phyloP scores from a whole-genome alignment of 2,888 invertebrate species.

The Lapara coniferarum region DNA sequence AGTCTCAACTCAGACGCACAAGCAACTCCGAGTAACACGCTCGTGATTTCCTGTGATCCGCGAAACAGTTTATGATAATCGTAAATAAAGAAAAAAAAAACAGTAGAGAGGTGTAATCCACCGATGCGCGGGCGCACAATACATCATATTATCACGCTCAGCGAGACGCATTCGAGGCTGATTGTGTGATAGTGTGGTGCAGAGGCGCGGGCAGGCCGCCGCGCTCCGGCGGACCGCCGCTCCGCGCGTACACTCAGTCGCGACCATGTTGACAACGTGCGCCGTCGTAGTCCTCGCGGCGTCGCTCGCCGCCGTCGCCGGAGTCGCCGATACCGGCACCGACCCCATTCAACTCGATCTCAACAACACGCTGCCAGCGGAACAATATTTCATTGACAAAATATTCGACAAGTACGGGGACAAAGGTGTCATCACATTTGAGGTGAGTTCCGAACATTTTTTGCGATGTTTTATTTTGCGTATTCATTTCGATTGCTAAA shows the following conservation, averaged over 20 bases:
- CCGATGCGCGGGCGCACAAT: conserved; percentile 55
- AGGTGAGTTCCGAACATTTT: conserved; percentile 62
- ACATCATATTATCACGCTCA: conserved; percentile 58
- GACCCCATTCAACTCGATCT: conserved; percentile 38
- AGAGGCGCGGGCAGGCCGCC: conserved; percentile 50
- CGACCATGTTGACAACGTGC: conserved; percentile 67
- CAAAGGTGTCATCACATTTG: conserved; percentile 81
- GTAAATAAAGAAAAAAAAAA: conserved; percentile 77
- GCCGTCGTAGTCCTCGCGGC: conserved; percentile 63
- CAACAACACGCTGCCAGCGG: conserved; percentile 65
- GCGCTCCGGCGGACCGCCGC: conserved; percentile 31
- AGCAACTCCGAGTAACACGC: conserved; percentile 62
- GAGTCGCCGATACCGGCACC: conserved; percentile 46
- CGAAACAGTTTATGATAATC: conserved; percentile 58
- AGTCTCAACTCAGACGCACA: conserved; percentile 77
- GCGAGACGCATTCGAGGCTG: conserved; percentile 55
- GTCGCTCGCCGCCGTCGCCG: conserved; percentile 47
- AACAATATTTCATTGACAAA: conserved; percentile 78
- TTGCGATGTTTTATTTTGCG: conserved; percentile 11
- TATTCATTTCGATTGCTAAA: conserved; percentile 7
- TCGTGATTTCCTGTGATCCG: conserved; percentile 55
- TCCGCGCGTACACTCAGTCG: conserved; percentile 57
- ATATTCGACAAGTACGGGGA: conserved; percentile 84
- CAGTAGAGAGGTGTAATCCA: conserved; percentile 39
- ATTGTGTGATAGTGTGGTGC: conserved; percentile 67